Percentiles rank a stretch among this genome's conserved stretches.
Evolutionary conservation across 2,888 invertebrate genomes (phyloP).

Genomic region (Sphaerophoria taeniata): DNA sequence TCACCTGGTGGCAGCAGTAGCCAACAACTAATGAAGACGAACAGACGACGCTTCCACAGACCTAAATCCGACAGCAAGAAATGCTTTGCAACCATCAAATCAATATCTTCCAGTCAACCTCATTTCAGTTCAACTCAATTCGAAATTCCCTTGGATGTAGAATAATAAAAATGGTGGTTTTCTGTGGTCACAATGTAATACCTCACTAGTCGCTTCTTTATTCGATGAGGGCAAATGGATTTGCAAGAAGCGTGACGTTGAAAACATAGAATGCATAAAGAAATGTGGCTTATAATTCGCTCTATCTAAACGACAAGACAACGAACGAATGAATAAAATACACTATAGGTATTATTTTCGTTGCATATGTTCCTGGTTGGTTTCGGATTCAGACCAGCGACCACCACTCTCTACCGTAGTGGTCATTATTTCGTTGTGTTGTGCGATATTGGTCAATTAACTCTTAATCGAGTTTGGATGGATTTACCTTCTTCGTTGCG

Average conservation of each 20-base stretch:
- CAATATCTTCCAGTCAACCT: constrained; percentile 65
- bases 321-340: too few relatives aligned
- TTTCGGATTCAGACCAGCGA: not conserved
- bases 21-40: not conserved
- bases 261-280: constrained; percentile 7
- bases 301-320: not conserved
- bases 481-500: constrained; percentile 35
- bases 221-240: not conserved
- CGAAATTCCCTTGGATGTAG: too few relatives aligned
- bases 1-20: constrained; percentile 10
- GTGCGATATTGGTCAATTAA: constrained; percentile 66
- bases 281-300: constrained; percentile 39
- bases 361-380: not conserved
- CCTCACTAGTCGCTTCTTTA: not conserved
- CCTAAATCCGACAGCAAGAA: constrained; percentile 49
- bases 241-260: not conserved
- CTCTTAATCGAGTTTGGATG: constrained; percentile 65
- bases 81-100: constrained; percentile 42
- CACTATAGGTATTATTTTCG: constrained; percentile 43
- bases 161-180: too few relatives aligned
- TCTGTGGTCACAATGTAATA: constrained; percentile 29
- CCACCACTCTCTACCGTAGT: not conserved
- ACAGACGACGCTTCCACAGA: constrained; percentile 40
- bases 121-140: constrained; percentile 35
- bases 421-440: constrained; percentile 21